Percentiles rank a stretch among this genome's conserved stretches.
Evolutionary conservation across 2,797 vertebrate species (phyloP).

Genomic region (Nyctalus aviator): DNA sequence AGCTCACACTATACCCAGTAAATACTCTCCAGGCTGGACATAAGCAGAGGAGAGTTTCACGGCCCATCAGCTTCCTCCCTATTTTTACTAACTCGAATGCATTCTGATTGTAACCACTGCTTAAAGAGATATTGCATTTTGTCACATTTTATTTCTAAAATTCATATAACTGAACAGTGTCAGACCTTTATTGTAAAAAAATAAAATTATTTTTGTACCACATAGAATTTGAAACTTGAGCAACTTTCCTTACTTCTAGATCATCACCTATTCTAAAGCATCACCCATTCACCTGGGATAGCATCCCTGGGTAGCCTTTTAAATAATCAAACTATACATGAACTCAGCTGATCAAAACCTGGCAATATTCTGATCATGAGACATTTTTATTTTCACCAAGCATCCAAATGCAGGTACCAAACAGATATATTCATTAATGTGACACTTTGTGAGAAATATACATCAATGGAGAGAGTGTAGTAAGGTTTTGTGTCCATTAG

Average conservation of each 20-base stretch:
- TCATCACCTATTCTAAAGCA: not conserved
- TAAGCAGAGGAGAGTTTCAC: not conserved
- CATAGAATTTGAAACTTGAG: not conserved
- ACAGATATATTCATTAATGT: not conserved
- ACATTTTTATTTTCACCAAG: not conserved
- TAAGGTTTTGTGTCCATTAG: not conserved
- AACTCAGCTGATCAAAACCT: not conserved
- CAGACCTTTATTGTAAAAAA: slow-evolving; percentile 47
- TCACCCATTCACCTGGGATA: not conserved
- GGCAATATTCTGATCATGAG: not conserved
- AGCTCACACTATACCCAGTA: not conserved
- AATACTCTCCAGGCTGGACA: not conserved
- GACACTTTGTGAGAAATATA: not conserved
- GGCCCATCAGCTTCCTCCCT: not conserved
- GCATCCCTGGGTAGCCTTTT: not conserved
- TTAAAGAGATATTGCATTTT: not conserved
- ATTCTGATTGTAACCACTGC: not conserved
- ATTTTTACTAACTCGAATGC: not conserved
- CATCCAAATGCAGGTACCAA: not conserved
- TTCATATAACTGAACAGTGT: not conserved
- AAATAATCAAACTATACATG: not conserved
- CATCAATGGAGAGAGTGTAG: not conserved
- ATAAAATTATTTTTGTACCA: not conserved
- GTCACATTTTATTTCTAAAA: not conserved
- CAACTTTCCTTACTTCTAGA: not conserved